Base-by-base conservation (phyloP, 2,113 vertebrate genomes). In the Pampusana beccarii region DNA sequence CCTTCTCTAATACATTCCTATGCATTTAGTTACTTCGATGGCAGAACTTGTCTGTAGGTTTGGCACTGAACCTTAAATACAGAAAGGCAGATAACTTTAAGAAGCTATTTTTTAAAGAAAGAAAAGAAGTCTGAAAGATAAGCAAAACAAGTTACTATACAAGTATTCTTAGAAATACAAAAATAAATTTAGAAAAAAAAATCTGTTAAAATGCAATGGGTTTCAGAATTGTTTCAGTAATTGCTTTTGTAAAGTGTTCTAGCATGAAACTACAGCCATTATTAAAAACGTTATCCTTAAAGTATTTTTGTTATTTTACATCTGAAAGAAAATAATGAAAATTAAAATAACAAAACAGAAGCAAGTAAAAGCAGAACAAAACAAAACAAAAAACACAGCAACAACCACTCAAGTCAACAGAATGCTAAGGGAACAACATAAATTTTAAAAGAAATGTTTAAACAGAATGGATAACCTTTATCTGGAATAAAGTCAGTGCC, bases 131-230 rank as follows among this genome's bases (percentile, higher is more conserved):
- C 24, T 58, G 19, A 79, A 91, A 80, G 69, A 53, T 12, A 61
- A 34, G 2, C 1, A 42, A 46, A 83, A 33, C 2, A 82, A 83
- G 25, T 0, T 13, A 50, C 70, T 1, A 5, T 26, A 11, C 0
- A 13, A 58, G 53, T 44, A 88, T 29, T 74, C 16, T 48, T 70
- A 53, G 9, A 4, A 75, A 83, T 5, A 60, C 2, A 71, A 69
- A 36, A 77, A 60, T 2, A 50, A 54, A 60, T 34, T 61, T 38
- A 66, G 33, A 18, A 56, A 75, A 56, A 75, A 67, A 29, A 8
- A 19, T 8, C 2, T 9, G 5, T 66, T 66, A 75, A 60, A 80
- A 75, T 57, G 21, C 24, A 92, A 4, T 54, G 1, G 56, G 70
- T 78, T 70, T 46, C 6, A 53, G 11, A 78, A 40, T 24, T 66